Evolutionary conservation across 2,797 vertebrate species (phyloP), one percentile per base, ranked within the genome.

Genomic region (Aulostomus chinensis): DNA sequence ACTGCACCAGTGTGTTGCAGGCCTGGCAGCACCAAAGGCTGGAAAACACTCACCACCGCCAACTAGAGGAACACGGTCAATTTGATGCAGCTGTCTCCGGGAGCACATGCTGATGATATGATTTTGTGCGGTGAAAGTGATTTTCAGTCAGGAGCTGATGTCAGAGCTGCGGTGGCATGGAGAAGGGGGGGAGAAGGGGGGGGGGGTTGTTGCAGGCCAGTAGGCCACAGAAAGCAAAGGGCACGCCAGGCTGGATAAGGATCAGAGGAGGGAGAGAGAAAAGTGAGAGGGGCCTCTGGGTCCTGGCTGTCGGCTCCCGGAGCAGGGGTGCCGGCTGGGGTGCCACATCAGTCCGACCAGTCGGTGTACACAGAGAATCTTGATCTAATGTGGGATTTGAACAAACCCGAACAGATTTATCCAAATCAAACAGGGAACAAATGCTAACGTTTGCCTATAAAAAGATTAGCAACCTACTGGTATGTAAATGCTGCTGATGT

Each of bases 221-320:
- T 65, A 48, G 76, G 76, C 76, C 71, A 49, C 70, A 72, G 54
- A 54, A 85, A 87, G 71, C 75, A 85, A 92, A 90, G 87, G 88
- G 83, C 89, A 88, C 78, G 89, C 81, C 90, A 87, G 58, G 54
- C 73, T 55, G 73, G 52, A 89, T 91, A 57, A 89, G 65, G 62
- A 88, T 91, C 89, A 91, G 59, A 50, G 25, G 40, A 65, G 57
- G 62, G 47, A 51, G 40, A 36, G 50, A 34, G 69, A 17, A 38
- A 58, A 66, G 78, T 68, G 81, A 80, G 76, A 49, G 61, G 59
- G 67, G 72, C 68, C 73, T 68, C 47, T 42, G 68, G 67, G 73
- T 72, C 61, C 42, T 41, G 54, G 42, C 77, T 80, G 71, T 81
- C 59, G 65, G 73, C 56, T 76, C 66, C 62, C 53, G 33, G 73